Evolutionary conservation across 2,797 vertebrate species (phyloP), one percentile per base, ranked within the genome.

Genomic region (Clarias laeviceps): DNA sequence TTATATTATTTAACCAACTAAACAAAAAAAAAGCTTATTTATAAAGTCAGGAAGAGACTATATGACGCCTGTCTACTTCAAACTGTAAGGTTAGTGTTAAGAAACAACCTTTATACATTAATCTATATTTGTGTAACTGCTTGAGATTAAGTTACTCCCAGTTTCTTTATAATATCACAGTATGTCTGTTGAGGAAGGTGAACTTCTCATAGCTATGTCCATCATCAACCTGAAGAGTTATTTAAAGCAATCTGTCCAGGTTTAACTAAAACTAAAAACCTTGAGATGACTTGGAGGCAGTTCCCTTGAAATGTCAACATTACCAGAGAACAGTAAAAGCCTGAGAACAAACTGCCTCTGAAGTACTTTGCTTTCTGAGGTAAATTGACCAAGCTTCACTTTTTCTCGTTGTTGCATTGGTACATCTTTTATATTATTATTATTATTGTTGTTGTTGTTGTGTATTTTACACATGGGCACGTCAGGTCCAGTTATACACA

Each of bases 281-380:
- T 61, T 4, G 12, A 61, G 76, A 37, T 32, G 9, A 77, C 37
- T 64, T 61, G 5, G 57, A 62, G 15, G 59, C 34, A 45, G 4
- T 65, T 45, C 34, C 78, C 24, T 80, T 18, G 14, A 80, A 80
- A 65, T 65, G 56, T 29, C n/a, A 80, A 29, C 62, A 80, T 80
- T 65, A 65, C n/a, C 37, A 65, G 1, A 29, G 78, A 65, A 65
- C 61, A 65, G 3, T 50, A 5, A 79, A 79, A 79, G 24, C 24
- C 32, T 79, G 29, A 37, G 32, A 8, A n/a, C 15, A 56, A 56
- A 56, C 7, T 54, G 14, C 56, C 59, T 0, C 20, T 59, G 0
- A 14, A 29, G 0, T 56, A 56, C 6, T 57, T 74, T 20, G 3
- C 27, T 29, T 7, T 54, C 45, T 54, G 40, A 29, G 7, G 27